Evolutionary conservation across 2,797 vertebrate species (phyloP).

Genomic region (Epinephelus malabaricus): DNA sequence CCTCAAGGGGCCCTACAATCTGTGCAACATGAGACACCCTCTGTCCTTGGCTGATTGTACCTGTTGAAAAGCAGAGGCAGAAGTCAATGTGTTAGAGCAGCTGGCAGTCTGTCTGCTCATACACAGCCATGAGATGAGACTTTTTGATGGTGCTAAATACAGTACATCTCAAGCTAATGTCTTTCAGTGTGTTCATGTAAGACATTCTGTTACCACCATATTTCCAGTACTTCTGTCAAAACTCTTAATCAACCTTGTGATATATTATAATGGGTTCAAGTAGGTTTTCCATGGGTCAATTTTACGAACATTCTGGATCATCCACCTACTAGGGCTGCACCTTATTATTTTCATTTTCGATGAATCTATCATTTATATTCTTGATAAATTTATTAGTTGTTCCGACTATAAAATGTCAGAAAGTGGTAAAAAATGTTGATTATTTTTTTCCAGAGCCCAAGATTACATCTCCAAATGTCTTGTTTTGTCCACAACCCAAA

Average conservation of each 20-base stretch:
- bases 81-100: constrained; percentile 8
- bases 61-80: constrained; percentile 12
- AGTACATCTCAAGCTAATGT: neutral
- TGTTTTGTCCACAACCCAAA: too few species aligned
- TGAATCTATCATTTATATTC: too few species aligned
- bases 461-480: too few species aligned
- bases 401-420: too few species aligned
- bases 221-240: neutral
- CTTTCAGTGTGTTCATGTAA: neutral
- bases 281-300: too few species aligned
- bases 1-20: neutral
- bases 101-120: neutral
- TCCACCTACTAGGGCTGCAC: too few species aligned
- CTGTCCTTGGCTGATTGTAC: constrained; percentile 18
- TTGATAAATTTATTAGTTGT: too few species aligned
- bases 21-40: neutral
- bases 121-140: neutral
- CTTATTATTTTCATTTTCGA: too few species aligned
- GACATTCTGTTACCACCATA: neutral
- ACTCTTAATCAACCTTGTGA: too few species aligned
- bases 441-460: too few species aligned
- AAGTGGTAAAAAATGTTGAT: too few species aligned
- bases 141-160: neutral
- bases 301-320: neutral
- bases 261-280: too few species aligned